Evolutionary conservation across 2,113 vertebrate species (phyloP), one percentile per base, ranked within the genome.

Genomic region (Leuciscus idus): DNA sequence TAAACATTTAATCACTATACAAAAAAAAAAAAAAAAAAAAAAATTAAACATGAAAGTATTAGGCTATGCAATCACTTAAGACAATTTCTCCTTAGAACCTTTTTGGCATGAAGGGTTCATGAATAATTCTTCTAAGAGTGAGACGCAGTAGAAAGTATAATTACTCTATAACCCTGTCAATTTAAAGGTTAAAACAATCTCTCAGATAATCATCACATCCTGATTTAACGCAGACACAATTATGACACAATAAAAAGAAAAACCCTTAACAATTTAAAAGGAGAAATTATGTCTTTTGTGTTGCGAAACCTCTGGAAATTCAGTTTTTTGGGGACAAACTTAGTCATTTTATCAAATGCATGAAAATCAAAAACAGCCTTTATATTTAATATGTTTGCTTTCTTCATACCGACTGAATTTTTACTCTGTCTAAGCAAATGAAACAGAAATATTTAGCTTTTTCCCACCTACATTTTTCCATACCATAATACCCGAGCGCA

Each of bases 21-120:
- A 57, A 2, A 8, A 0, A 0, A 1, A 57, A 9, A 43, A n/a
- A n/a, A n/a, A 43, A 43, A 9, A 21, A 2, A 7, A 8, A 0
- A 2, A 19, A 57, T 7, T 21, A 57, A 57, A 57, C 55, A 23
- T 57, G 6, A 21, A 57, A 3, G 19, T 9, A 55, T 19, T 55
- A 9, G 43, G 43, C 43, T 43, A 8, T 57, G 6, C 19, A 57
- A 57, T 57, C 0, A 2, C 21, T 52, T 6, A 52, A 17, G 50
- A 52, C 15, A 50, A 50, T 50, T 55, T 21, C 17, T 55, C 52
- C 6, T 57, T 23, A 50, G 13, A 15, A 50, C 6, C 17, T 57
- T 21, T 23, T 23, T 57, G 50, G 50, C 15, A 52, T 52, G 1
- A 57, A 57, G 52, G 52, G 52, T 21, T 57, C 55, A 21, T 43